phyloP scores from a whole-genome alignment of 2,888 invertebrate genomes.

The Anorthoa munda region DNA sequence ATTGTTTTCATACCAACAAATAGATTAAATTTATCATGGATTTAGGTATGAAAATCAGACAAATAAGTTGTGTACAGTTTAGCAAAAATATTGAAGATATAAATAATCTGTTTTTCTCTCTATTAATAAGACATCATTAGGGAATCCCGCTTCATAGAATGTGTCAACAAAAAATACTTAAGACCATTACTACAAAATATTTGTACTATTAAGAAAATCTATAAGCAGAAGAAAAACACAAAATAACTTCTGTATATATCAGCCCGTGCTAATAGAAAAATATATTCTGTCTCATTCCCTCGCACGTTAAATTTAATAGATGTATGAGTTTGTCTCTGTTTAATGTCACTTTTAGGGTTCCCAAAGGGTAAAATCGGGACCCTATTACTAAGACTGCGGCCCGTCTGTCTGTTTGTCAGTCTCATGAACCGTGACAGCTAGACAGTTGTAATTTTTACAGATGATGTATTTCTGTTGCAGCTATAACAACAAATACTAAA shows the following conservation, averaged over 20 bases:
- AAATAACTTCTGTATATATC: constrained; percentile 20
- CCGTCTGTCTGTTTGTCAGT: no score
- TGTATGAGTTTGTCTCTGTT: no score
- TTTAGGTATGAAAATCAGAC: not conserved
- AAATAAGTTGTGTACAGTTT: not conserved
- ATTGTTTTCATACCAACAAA: not conserved
- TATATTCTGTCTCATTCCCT: no score
- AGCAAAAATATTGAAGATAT: not conserved
- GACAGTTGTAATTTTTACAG: no score
- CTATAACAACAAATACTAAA: no score
- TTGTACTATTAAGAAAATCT: constrained; percentile 3
- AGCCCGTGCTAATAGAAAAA: constrained; percentile 20
- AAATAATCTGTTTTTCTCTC: not conserved
- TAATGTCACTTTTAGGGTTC: no score
- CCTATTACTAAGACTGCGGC: no score
- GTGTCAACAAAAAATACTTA: constrained; percentile 13
- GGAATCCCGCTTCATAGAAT: constrained; percentile 11
- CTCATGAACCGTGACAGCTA: no score
- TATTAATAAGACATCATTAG: constrained; percentile 29
- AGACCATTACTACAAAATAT: constrained; percentile 12
- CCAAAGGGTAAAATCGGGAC: no score
- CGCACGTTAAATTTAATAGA: no score
- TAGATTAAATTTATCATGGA: not conserved
- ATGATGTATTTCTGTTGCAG: no score
- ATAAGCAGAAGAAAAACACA: constrained; percentile 9